These are phyloP conservation scores for Octodon degus DNA, from an alignment of 2,113 vertebrate genomes.

Conservation along the genomic window DNA sequence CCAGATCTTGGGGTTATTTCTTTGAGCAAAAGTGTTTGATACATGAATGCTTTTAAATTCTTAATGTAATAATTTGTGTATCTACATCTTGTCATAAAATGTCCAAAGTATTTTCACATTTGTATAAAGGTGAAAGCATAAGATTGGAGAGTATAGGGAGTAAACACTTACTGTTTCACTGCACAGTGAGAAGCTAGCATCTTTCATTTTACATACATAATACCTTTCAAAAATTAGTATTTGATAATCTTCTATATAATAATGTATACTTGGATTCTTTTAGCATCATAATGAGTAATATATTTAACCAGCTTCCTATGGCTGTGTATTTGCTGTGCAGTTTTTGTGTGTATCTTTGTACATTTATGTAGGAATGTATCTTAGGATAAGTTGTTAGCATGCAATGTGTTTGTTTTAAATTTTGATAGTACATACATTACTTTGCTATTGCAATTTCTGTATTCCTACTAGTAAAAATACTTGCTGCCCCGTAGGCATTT, in stretches of 20 bases:
- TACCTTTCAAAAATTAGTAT: not conserved
- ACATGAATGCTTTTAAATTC: not conserved
- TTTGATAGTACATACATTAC: slow-evolving; percentile 39
- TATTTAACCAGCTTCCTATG: not conserved
- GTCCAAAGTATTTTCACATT: slow-evolving; percentile 7
- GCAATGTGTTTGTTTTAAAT: slow-evolving; percentile 34
- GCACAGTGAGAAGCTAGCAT: not conserved
- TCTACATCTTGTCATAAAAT: slow-evolving; percentile 9
- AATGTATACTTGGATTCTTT: not conserved
- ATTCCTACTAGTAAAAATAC: not conserved
- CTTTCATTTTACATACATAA: not conserved
- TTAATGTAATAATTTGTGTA: slow-evolving; percentile 18
- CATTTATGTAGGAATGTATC: slow-evolving; percentile 17
- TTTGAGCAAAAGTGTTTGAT: not conserved
- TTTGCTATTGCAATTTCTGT: not conserved
- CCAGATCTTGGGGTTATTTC: not conserved
- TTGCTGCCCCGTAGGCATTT: not conserved
- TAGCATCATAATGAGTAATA: not conserved
- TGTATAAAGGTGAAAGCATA: not conserved
- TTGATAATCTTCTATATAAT: not conserved
- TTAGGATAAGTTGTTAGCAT: slow-evolving; percentile 13
- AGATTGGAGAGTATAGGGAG: not conserved
- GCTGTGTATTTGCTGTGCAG: not conserved
- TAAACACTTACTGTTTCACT: not conserved
- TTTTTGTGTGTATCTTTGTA: not conserved